Evolutionary conservation across 1,140 invertebrate genomes (phyloP).

Genomic region (Drosophila novamexicana): DNA sequence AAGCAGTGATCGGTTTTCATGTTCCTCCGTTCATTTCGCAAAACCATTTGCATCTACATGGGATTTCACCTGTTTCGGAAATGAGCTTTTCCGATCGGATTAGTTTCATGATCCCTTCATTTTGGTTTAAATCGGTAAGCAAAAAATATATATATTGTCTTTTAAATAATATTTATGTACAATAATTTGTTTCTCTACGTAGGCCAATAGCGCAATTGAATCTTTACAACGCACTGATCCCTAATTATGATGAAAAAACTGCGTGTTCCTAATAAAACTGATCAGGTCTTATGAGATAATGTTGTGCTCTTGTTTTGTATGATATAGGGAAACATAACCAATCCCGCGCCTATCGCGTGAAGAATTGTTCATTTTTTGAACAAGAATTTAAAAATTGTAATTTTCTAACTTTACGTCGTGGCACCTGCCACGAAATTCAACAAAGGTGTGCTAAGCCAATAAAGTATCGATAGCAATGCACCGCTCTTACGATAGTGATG

Average conservation of each 20-base stretch:
- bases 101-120: conserved; percentile 91
- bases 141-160: background rate
- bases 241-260: conserved; percentile 9
- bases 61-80: conserved; percentile 90
- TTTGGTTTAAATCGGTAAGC: conserved; percentile 94
- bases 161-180: background rate
- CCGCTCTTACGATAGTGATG: background rate
- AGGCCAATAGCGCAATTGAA: conserved; percentile 39
- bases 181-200: background rate
- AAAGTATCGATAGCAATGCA: background rate
- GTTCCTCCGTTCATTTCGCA: conserved; percentile 96
- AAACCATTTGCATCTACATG: conserved; percentile 94
- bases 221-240: conserved; percentile 39
- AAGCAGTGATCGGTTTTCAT: conserved; percentile 93
- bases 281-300: background rate
- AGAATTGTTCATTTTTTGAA: background rate
- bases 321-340: background rate
- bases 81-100: conserved; percentile 89
- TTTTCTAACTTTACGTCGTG: background rate
- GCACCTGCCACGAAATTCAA: conserved; percentile 1
- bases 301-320: background rate
- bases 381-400: background rate
- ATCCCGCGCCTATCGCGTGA: background rate
- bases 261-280: no score
- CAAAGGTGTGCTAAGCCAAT: background rate